These are phyloP conservation scores for Hippoglossus hippoglossus DNA, from an alignment of 2,797 vertebrate genomes.

Conservation along the genomic window DNA sequence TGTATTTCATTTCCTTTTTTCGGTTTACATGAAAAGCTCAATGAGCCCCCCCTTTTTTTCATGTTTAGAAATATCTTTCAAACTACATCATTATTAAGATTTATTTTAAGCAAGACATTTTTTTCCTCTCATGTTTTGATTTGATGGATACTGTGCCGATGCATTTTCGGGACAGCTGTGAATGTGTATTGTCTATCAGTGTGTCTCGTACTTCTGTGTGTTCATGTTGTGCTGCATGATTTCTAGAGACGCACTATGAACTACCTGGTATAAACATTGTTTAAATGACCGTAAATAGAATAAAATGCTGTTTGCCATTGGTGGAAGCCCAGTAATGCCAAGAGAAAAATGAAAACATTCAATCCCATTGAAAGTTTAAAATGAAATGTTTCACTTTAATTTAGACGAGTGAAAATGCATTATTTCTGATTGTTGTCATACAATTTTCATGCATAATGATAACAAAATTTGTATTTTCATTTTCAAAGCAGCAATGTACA, in stretches of 20 bases:
- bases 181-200: constrained; percentile 39
- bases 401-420: too few species aligned
- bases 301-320: not conserved
- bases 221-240: constrained; percentile 66
- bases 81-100: constrained; percentile 13
- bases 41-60: constrained; percentile 16
- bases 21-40: constrained; percentile 10
- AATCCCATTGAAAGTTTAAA: not conserved
- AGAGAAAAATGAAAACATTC: not conserved
- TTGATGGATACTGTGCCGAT: constrained; percentile 38
- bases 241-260: constrained; percentile 41
- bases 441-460: too few species aligned
- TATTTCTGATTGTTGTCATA: too few species aligned
- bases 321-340: constrained; percentile 30
- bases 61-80: constrained; percentile 19
- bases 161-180: constrained; percentile 23
- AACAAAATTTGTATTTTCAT: too few species aligned
- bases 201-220: constrained; percentile 42
- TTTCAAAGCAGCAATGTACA: too few species aligned
- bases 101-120: constrained; percentile 33
- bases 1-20: constrained; percentile 2
- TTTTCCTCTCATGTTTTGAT: constrained; percentile 18
- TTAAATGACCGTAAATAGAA: constrained; percentile 11
- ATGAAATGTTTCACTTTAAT: not conserved
- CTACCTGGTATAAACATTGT: constrained; percentile 1